Percentiles rank a stretch among this genome's conserved stretches.
These are phyloP conservation scores for Notoglanidium macrostoma DNA, from an alignment of 2,797 vertebrate genomes.

Conservation along the genomic window DNA sequence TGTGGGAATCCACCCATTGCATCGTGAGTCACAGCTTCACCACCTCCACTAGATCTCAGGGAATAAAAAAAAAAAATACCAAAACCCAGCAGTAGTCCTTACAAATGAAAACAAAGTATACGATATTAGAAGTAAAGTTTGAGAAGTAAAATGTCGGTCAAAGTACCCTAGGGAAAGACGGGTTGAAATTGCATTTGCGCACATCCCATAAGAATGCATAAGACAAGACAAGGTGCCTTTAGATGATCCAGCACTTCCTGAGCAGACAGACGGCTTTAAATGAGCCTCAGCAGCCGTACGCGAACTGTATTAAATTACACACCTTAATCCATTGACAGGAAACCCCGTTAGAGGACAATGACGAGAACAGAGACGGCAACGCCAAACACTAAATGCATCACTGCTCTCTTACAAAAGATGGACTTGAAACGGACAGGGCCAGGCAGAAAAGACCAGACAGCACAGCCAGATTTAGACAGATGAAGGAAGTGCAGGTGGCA, in stretches of 20 bases:
- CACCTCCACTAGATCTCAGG: background rate
- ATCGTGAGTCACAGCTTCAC: background rate
- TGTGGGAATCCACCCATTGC: background rate
- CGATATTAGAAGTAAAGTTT: background rate
- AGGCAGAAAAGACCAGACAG: conserved; percentile 48
- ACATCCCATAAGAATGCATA: background rate
- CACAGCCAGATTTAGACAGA: conserved; percentile 31
- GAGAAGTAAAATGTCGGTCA: background rate
- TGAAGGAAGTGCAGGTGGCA: conserved; percentile 47
- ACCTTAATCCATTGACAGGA: conserved; percentile 35
- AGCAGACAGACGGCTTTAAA: conserved; percentile 41
- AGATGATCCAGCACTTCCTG: conserved; percentile 26
- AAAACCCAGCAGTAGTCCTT: background rate
- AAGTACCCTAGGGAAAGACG: background rate
- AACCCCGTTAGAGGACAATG: conserved; percentile 53
- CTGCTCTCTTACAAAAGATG: background rate
- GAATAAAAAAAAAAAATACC: background rate
- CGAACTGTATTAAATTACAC: conserved; percentile 31
- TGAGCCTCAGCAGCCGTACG: conserved; percentile 40
- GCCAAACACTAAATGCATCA: conserved; percentile 27
- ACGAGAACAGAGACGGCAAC: conserved; percentile 47
- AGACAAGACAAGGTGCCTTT: conserved; percentile 36
- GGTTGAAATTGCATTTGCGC: background rate
- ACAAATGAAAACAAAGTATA: background rate
- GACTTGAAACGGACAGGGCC: conserved; percentile 42